Percentiles rank a stretch among this genome's conserved stretches.
phyloP scores from a whole-genome alignment of 2,888 invertebrate species.

The Scaptomyza parva region DNA sequence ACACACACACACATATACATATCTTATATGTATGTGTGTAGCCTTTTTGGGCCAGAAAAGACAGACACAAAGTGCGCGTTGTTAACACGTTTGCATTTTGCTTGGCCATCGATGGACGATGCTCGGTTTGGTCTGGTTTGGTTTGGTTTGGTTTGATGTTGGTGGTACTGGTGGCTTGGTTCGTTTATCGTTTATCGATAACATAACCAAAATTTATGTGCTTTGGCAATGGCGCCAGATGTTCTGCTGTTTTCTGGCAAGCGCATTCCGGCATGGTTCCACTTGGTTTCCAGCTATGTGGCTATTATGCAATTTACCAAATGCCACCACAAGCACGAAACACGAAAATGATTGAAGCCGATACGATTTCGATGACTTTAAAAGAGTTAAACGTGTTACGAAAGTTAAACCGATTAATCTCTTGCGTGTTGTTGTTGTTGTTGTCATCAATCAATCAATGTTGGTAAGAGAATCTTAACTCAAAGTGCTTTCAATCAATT shows the following conservation, averaged over 20 bases:
- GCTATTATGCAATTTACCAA: constrained; percentile 10
- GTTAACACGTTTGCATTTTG: constrained; percentile 79
- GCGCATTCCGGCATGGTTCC: no score
- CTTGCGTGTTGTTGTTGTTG: no score
- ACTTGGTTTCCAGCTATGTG: no score
- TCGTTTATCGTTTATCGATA: constrained; percentile 68
- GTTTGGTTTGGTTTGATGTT: neutral
- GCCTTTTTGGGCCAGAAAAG: constrained; percentile 6
- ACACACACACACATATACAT: constrained; percentile 14
- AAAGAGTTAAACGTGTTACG: neutral
- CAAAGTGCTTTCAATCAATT: constrained; percentile 23
- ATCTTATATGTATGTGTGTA: neutral
- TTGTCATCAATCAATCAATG: no score
- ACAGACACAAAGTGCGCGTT: constrained; percentile 66
- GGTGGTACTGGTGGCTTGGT: neutral
- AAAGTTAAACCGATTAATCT: neutral
- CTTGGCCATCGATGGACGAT: constrained; percentile 46
- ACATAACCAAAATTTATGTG: constrained; percentile 61
- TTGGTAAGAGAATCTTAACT: no score
- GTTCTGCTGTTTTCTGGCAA: constrained; percentile 30
- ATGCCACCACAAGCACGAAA: neutral
- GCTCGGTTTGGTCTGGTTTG: neutral
- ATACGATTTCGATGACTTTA: neutral
- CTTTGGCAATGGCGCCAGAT: constrained; percentile 48
- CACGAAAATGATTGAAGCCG: constrained; percentile 13